Base-by-base conservation (phyloP, 2,888 invertebrate species). In the Patella ulyssiponensis region DNA sequence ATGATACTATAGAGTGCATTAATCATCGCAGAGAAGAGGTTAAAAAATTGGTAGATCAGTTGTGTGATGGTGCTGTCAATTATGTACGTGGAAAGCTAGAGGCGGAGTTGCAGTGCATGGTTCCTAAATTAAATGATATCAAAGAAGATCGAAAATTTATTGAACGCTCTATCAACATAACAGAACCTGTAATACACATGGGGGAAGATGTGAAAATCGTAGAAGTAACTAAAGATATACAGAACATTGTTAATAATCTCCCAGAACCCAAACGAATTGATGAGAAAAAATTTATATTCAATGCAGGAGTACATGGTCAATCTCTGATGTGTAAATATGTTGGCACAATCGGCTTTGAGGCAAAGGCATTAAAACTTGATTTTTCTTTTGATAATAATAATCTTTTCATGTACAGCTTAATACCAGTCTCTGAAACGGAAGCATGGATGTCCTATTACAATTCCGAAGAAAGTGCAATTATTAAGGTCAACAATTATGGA, bases 361-460 rank as follows among this genome's bases (percentile, higher is more conserved):
- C 71, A 15, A 44, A 64, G 52, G 73, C 72, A 73, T 33, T 73
- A 23, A 76, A 69, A 51, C 58, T 14, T 52, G 73, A 71, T 15
- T 73, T 72, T 44, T 23, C 44, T 20, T 76, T 76, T 76, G 76
- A 72, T 14, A 71, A 69, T 23, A 73, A 72, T 23, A 52, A 72
- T 53, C 54, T 76, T 5, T 23, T 76, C 3, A 64, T 58, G 52
- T 72, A 69, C 76, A 76, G 76, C 64, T 12, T 76, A 11, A 69
- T 76, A 23, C 76, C 76, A 17, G 76, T 72, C 27, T 52, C 76
- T 53, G 69, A 72, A 33, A 58, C 72, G 1, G 58, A 71, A 44
- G 76, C 76, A 11, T 76, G 76, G 76, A 58, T 76, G 23, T 76
- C 76, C 3, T 76, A 73, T 51, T 72, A 58, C 69, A 76, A 72